These are phyloP conservation scores for Pemphigus obesinymphae DNA, from an alignment of 1,140 invertebrate species.

Conservation along the genomic window DNA sequence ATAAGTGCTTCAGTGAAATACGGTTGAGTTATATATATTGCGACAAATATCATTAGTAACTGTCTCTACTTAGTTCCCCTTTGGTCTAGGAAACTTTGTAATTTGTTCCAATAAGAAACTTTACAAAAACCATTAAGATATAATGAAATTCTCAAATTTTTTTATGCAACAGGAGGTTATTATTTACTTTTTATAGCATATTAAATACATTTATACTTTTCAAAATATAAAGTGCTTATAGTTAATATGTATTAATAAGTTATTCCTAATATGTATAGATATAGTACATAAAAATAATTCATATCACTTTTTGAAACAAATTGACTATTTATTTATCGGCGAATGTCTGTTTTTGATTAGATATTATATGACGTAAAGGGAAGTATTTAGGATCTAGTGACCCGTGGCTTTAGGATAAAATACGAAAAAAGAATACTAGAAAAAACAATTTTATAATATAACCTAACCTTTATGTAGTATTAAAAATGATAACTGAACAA, in stretches of 20 bases:
- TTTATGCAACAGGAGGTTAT: not conserved
- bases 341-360: too few relatives aligned
- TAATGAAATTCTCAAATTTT: not conserved
- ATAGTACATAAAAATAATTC: too few relatives aligned
- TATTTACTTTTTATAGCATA: not conserved
- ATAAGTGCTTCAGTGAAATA: constrained; percentile 10
- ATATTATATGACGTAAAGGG: too few relatives aligned
- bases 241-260: not conserved
- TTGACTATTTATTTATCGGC: too few relatives aligned
- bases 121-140: not conserved
- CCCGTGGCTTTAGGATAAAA: too few relatives aligned
- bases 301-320: too few relatives aligned
- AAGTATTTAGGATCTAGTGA: too few relatives aligned
- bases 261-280: too few relatives aligned
- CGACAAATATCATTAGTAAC: not conserved
- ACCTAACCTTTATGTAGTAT: too few relatives aligned
- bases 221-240: not conserved
- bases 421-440: too few relatives aligned
- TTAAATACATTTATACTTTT: not conserved
- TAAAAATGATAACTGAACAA: too few relatives aligned
- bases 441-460: too few relatives aligned
- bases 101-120: not conserved
- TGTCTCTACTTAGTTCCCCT: not conserved
- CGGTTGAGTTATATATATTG: not conserved
- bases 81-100: constrained; percentile 8